Evolutionary conservation across 1,140 invertebrate species (phyloP), one percentile per base, ranked within the genome.

Genomic region (Trachelipus rathkii): DNA sequence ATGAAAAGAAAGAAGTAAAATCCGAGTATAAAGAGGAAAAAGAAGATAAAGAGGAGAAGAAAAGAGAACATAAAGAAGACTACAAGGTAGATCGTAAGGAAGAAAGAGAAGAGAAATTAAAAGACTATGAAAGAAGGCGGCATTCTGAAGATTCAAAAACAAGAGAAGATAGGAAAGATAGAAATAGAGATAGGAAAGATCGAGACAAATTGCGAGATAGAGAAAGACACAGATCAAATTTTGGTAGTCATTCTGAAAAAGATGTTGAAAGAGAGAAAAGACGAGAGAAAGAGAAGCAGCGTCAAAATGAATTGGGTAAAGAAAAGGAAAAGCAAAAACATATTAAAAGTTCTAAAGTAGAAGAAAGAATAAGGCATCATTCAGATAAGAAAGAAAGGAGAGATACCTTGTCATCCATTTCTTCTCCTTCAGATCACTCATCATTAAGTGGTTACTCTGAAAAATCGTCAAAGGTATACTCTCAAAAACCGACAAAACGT

Each of bases 1-100:
- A 75, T 72, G 71, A 73, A 81, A 77, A 85, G 87, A 46, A 60
- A 19, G 50, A 60, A 15, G 19, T 60, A 60, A 60, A 60, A 19
- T 15, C 50, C 1, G 50, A 60, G 19, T 60, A 60, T 60, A 60
- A n/a, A 80, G 85, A 76, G 85, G 84, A 76, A 84, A 85, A 7
- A 84, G 80, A 73, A 15, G 75, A 77, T 13, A 76, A 75, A 60
- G 50, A 50, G 72, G 80, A 70, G 77, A 79, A 70, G 67, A 78
- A 50, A 46, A 74, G 60, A 44, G 73, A 78, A 19, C 44, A 24
- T 33, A 8, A 78, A 78, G 73, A 60, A 60, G 50, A 60, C 11
- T 15, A 13, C 11, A 60, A 60, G 50, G 8, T 60, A 44, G 44
- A 66, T 67, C 43, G 70, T 44, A 78, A 50, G 19, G 77, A 76